These are phyloP conservation scores for Sialia sialis DNA, from an alignment of 2,113 vertebrate genomes.

Conservation along the genomic window DNA sequence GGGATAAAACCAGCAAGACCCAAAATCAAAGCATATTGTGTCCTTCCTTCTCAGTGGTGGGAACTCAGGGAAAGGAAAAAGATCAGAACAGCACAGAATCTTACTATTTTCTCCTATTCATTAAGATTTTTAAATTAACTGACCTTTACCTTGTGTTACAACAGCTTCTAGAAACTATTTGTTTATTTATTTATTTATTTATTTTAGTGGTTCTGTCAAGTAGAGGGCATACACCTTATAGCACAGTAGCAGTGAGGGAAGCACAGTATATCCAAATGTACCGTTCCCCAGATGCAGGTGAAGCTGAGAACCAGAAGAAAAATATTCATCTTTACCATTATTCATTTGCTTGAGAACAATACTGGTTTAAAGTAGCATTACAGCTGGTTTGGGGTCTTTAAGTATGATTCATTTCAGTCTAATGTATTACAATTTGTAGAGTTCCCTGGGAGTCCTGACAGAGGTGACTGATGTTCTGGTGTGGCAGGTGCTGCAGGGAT, in stretches of 20 bases:
- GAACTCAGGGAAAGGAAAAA: background rate
- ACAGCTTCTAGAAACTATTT: background rate
- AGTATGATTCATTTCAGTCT: background rate
- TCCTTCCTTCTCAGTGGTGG: background rate
- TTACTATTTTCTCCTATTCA: background rate
- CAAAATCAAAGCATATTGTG: background rate
- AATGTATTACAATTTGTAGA: background rate
- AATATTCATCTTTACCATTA: background rate
- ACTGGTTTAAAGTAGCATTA: background rate
- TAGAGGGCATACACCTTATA: background rate
- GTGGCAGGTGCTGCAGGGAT: background rate
- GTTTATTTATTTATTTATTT: background rate
- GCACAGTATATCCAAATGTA: background rate
- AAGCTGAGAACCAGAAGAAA: background rate
- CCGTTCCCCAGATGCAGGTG: background rate
- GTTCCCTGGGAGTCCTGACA: background rate
- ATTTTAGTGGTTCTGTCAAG: background rate
- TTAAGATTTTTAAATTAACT: background rate
- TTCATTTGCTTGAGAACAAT: background rate
- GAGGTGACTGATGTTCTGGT: background rate
- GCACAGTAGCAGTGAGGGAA: background rate
- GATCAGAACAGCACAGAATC: background rate
- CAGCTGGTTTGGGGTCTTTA: background rate
- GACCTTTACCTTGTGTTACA: background rate
- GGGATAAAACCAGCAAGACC: slow-evolving; percentile 8